These are phyloP conservation scores for Hermaeophaga mercurialis DNA, from an alignment of 2,888 invertebrate species.

Conservation along the genomic window DNA sequence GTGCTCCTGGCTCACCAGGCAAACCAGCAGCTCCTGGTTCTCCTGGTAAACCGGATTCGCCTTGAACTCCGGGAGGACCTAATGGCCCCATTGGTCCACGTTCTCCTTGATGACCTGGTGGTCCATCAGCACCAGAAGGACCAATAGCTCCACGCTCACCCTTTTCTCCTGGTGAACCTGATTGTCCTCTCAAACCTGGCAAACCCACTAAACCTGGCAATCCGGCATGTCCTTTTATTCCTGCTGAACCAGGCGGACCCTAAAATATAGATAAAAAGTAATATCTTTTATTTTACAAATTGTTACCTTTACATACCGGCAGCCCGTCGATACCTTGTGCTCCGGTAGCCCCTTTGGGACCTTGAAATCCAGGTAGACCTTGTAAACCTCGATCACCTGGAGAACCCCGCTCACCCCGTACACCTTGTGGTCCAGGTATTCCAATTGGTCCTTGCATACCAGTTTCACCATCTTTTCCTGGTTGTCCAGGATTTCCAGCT, in stretches of 20 bases:
- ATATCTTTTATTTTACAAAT: not conserved
- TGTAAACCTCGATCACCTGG: conserved; percentile 76
- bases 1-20: conserved; percentile 74
- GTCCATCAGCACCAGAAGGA: conserved; percentile 76
- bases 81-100: conserved; percentile 77
- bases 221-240: conserved; percentile 75
- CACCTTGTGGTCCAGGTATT: conserved; percentile 62
- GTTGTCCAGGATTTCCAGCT: conserved; percentile 72
- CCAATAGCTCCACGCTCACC: conserved; percentile 76
- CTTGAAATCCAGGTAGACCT: conserved; percentile 70
- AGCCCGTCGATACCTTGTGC: conserved; percentile 72
- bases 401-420: conserved; percentile 69
- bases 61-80: conserved; percentile 77
- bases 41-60: conserved; percentile 81
- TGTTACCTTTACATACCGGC: conserved; percentile 59
- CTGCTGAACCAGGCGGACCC: conserved; percentile 71
- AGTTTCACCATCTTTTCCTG: conserved; percentile 82
- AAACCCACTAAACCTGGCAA: conserved; percentile 73
- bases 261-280: conserved; percentile 44
- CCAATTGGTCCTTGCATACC: conserved; percentile 72
- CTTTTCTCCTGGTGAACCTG: conserved; percentile 73
- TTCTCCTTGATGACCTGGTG: conserved; percentile 70
- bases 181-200: conserved; percentile 70
- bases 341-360: conserved; percentile 70
- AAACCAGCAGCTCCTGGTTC: conserved; percentile 75